Conservation (phyloP, 2,888 invertebrate genomes). For the Melieria omissa region DNA sequence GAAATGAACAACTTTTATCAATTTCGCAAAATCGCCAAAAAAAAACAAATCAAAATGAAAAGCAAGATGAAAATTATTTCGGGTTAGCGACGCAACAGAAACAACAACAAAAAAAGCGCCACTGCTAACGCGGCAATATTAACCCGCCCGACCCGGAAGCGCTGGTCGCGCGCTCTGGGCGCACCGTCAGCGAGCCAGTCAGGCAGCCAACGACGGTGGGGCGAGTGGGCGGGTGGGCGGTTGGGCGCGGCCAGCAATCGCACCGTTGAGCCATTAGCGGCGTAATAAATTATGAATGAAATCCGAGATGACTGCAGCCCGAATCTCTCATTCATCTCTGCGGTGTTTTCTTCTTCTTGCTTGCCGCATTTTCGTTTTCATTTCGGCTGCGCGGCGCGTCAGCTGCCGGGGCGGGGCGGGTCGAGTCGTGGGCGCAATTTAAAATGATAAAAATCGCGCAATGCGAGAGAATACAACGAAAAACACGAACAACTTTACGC, state of each 20-base stretch:
- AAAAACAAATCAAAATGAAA: background rate
- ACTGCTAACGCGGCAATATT: constrained; percentile 16
- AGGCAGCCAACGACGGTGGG: background rate
- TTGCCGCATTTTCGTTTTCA: background rate
- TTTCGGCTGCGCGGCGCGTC: no score
- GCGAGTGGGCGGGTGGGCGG: background rate
- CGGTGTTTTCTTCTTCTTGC: constrained; percentile 3
- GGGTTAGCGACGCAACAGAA: background rate
- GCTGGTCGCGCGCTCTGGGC: background rate
- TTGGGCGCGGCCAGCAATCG: constrained; percentile 32
- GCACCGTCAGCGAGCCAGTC: background rate
- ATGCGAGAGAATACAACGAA: constrained; percentile 16
- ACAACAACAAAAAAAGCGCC: background rate
- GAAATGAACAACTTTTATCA: constrained; percentile 7
- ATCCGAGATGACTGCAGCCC: constrained; percentile 47
- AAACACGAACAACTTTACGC: constrained; percentile 7
- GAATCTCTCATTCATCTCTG: constrained; percentile 26
- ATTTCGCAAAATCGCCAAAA: constrained; percentile 7
- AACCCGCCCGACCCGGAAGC: constrained; percentile 5
- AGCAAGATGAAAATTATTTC: no score
- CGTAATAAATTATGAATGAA: constrained; percentile 49
- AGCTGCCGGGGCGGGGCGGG: no score
- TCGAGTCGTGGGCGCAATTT: constrained; percentile 40
- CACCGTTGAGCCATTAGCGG: constrained; percentile 45
- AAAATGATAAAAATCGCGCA: constrained; percentile 44